These are phyloP conservation scores for Temnothorax nylanderi DNA, from an alignment of 1,140 invertebrate genomes.

Conservation along the genomic window DNA sequence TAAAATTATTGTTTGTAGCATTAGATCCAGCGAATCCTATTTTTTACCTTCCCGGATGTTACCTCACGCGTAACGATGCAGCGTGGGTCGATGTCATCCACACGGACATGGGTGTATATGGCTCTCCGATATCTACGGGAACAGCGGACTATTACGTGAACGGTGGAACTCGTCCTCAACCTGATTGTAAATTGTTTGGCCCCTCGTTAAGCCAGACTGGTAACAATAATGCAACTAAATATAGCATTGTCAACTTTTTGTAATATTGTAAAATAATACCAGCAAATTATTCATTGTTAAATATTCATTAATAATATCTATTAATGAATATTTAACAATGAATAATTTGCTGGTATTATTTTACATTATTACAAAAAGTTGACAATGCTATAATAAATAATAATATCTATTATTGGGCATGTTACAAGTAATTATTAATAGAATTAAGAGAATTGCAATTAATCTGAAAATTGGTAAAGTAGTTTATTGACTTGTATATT, in stretches of 20 bases:
- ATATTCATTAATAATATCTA: background rate
- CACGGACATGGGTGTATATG: slow-evolving; percentile 86
- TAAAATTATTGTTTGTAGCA: slow-evolving; percentile 72
- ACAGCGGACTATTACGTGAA: slow-evolving; percentile 90
- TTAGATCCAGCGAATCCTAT: slow-evolving; percentile 85
- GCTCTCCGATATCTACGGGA: slow-evolving; percentile 82
- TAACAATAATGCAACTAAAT: slow-evolving; percentile 9
- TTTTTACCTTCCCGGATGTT: slow-evolving; percentile 86
- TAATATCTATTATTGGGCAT: too few species aligned
- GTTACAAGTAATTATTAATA: background rate
- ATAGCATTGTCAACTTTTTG: background rate
- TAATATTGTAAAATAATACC: background rate
- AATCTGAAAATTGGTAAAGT: background rate
- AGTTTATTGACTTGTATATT: background rate
- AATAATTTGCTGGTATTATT: background rate
- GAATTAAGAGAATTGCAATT: background rate
- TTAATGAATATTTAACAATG: background rate
- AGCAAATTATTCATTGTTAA: background rate
- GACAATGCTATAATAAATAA: background rate
- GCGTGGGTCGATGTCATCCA: slow-evolving; percentile 88
- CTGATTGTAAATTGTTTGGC: slow-evolving; percentile 85
- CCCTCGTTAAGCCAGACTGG: background rate
- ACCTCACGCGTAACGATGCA: slow-evolving; percentile 85
- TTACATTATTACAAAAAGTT: background rate
- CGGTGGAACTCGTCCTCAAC: slow-evolving; percentile 87